Evolutionary conservation across 2,113 vertebrate genomes (phyloP), one percentile per base, ranked within the genome.

Genomic region (Lepisosteus oculatus): DNA sequence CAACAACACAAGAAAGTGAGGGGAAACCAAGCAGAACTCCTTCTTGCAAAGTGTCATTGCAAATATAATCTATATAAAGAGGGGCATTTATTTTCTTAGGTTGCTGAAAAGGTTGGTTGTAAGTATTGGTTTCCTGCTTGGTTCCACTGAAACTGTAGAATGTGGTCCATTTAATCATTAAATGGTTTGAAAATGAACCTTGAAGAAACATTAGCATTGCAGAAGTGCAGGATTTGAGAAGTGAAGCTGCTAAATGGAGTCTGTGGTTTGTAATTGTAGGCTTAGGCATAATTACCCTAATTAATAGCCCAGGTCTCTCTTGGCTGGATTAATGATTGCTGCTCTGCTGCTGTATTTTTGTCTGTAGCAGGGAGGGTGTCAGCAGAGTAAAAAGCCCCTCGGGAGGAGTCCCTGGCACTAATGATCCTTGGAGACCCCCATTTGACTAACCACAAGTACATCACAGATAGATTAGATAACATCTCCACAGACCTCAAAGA

Each of bases 281-380:
- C 90, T 89, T 86, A 92, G 93, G 92, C 93, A 90, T 96, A 93
- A 94, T 97, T 95, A 92, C 84, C 86, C 92, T 98, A 98, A 99
- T 98, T 98, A 98, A 98, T 94, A 94, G 94, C 87, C 78, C 61
- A 79, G 90, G 89, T 93, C 88, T 92, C 86, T 76, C 76, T 84
- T 87, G 81, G 80, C 83, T 87, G 85, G 90, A 74, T 83, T 89
- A 82, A 74, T 84, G 84, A 83, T 82, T 81, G 73, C 79, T 82
- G 71, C 74, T 82, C 78, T 76, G 73, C 76, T 76, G 86, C 72
- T 69, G 56, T 79, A 70, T 81, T 84, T 80, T 81, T 83, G 76
- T 77, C 76, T 85, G 82, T 83, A 90, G 89, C 90, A 87, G 87
- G 89, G 83, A 93, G 84, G 88, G 90, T 91, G 92, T 94, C 91